phyloP scores from a whole-genome alignment of 1,140 invertebrate genomes.

The Leptopilina clavipes region DNA sequence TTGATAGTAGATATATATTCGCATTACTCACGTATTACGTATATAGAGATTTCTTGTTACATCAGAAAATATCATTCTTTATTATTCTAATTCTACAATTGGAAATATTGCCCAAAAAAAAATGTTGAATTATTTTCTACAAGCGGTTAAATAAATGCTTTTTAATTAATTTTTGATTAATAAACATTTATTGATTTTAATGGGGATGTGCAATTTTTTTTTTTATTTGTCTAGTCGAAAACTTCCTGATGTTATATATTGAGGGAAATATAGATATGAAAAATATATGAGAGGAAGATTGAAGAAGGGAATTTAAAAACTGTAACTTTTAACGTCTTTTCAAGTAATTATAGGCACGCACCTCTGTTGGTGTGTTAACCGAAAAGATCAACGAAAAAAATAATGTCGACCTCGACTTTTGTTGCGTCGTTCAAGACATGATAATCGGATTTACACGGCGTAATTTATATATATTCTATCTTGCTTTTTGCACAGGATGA shows the following conservation, averaged over 20 bases:
- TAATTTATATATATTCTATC: constrained; percentile 30
- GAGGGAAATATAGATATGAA: not conserved
- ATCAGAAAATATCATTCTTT: not conserved
- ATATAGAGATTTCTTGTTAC: not conserved
- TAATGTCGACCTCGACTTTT: constrained; percentile 28
- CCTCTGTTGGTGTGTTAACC: constrained; percentile 17
- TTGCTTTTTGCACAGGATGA: constrained; percentile 28
- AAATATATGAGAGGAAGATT: no score
- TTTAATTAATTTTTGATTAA: not conserved
- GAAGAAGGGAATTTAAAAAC: not conserved
- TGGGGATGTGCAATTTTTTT: no score
- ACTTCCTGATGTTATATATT: no score
- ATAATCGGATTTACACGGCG: constrained; percentile 34
- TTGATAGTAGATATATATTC: constrained; percentile 13
- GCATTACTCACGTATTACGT: constrained; percentile 12
- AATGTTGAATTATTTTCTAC: no score
- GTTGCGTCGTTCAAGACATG: not conserved
- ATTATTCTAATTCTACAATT: not conserved
- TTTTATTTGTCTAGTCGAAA: no score
- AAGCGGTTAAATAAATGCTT: no score
- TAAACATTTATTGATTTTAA: no score
- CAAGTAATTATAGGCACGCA: constrained; percentile 16
- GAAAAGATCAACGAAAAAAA: constrained; percentile 26
- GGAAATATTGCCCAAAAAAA: no score
- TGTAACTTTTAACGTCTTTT: constrained; percentile 1